These are phyloP conservation scores for Alitta virens DNA, from an alignment of 2,888 invertebrate species.

Conservation along the genomic window DNA sequence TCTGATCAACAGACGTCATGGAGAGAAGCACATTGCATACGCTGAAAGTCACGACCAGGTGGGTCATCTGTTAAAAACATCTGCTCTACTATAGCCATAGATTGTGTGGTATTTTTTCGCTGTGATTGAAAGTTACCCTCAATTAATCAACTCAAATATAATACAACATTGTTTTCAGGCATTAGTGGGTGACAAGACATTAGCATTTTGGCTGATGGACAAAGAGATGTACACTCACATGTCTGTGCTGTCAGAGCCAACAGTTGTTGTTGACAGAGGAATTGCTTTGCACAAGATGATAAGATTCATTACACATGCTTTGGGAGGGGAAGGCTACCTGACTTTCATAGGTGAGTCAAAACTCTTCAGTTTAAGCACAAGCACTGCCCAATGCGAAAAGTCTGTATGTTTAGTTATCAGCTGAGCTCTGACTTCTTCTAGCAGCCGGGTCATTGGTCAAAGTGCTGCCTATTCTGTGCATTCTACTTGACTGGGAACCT, in stretches of 20 bases:
- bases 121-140: background rate
- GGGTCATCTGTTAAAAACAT: too few species aligned
- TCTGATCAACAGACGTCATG: conserved; percentile 89
- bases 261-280: conserved; percentile 78
- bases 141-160: too few species aligned
- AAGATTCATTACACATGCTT: conserved; percentile 83
- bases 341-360: conserved; percentile 84
- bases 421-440: too few species aligned
- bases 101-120: too few species aligned
- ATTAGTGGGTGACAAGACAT: conserved; percentile 81
- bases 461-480: too few species aligned
- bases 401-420: too few species aligned
- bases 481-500: too few species aligned
- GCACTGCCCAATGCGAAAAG: too few species aligned
- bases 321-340: conserved; percentile 98
- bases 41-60: conserved; percentile 71
- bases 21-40: conserved; percentile 95
- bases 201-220: conserved; percentile 99
- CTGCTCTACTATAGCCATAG: too few species aligned
- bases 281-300: conserved; percentile 97
- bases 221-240: conserved; percentile 97
- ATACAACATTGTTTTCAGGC: conserved; percentile 97
- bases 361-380: too few species aligned
- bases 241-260: conserved; percentile 65
- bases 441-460: too few species aligned